Percentiles rank a stretch among this genome's conserved stretches.
These are phyloP conservation scores for Benthosema pterotum DNA, from an alignment of 2,797 vertebrate genomes.

Conservation along the genomic window DNA sequence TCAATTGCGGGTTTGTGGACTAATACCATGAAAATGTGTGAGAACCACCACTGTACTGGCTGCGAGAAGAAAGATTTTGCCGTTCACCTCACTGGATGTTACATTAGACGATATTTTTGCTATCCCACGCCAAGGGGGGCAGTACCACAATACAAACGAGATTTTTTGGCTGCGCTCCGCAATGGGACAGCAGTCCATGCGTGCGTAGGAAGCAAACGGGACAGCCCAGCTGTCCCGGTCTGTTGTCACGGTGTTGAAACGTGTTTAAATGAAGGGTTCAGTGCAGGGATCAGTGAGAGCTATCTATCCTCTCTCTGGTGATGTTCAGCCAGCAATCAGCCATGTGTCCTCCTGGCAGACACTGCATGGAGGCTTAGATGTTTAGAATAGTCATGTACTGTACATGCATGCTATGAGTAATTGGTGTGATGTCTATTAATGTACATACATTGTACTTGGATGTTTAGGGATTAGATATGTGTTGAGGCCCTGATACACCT, in stretches of 20 bases:
- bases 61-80: neutral
- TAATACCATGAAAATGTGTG: no score
- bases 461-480: no score
- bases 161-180: neutral
- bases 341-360: no score
- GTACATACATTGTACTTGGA: no score
- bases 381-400: slow-evolving; percentile 31
- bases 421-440: slow-evolving; percentile 11
- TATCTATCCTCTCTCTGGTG: slow-evolving; percentile 14
- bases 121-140: no score
- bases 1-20: no score
- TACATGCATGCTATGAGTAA: slow-evolving; percentile 17
- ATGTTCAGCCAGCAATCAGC: no score
- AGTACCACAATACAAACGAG: neutral
- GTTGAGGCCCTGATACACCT: no score
- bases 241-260: slow-evolving; percentile 9
- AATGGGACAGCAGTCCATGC: no score
- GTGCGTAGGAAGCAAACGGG: neutral
- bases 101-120: no score
- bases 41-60: no score
- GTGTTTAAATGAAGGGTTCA: slow-evolving; percentile 14
- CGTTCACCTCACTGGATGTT: slow-evolving; percentile 7
- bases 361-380: slow-evolving; percentile 25
- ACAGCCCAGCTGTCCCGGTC: no score
- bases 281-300: slow-evolving; percentile 25